Conservation (phyloP, 2,797 vertebrate genomes). For the Coreius guichenoti region DNA sequence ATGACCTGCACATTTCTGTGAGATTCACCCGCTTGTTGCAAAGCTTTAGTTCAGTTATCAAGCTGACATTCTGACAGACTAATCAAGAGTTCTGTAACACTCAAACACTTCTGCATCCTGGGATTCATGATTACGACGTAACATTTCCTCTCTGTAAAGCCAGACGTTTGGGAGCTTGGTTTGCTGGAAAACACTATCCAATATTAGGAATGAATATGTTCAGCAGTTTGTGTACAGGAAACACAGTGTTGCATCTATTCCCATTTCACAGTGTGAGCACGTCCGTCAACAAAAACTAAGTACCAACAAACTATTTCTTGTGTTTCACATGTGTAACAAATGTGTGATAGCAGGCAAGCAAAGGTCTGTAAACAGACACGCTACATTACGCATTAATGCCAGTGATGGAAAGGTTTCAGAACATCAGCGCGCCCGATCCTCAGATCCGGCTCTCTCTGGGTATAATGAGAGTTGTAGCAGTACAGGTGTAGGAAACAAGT, state of each 20-base stretch:
- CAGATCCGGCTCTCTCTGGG: not conserved
- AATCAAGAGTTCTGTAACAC: not conserved
- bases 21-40: not conserved
- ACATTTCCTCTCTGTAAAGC: not conserved
- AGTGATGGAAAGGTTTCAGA: not conserved
- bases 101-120: not conserved
- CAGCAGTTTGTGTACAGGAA: not conserved
- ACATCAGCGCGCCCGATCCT: not conserved
- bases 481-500: not conserved
- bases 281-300: not conserved
- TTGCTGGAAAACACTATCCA: not conserved
- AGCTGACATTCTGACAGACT: not conserved
- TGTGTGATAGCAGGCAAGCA: constrained; percentile 1
- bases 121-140: not conserved
- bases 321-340: constrained; percentile 22
- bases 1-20: not conserved
- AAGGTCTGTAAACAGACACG: constrained; percentile 6
- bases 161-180: not conserved
- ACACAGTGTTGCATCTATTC: constrained; percentile 28
- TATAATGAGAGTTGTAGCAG: not conserved
- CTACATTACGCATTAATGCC: constrained; percentile 40
- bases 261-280: constrained; percentile 55
- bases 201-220: not conserved
- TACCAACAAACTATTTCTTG: not conserved
- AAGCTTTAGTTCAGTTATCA: not conserved